Evolutionary conservation across 2,888 invertebrate genomes (phyloP).

Genomic region (Dryococelus australis): DNA sequence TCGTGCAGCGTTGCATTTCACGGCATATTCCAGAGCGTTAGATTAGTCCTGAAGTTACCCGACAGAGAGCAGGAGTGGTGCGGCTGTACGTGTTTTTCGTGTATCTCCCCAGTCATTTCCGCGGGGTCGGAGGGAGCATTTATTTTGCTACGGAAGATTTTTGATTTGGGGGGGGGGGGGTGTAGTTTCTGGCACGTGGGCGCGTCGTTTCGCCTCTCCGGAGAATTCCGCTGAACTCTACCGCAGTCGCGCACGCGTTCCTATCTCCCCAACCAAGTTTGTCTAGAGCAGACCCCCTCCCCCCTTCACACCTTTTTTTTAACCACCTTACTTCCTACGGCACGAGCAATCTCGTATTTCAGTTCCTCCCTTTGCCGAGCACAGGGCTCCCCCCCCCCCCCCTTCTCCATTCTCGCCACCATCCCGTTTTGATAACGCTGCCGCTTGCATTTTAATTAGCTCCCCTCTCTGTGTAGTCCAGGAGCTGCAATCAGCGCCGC

Average conservation of each 20-base stretch:
- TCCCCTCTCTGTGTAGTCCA: background rate
- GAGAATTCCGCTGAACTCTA: background rate
- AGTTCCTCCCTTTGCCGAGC: background rate
- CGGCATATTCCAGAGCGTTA: no score
- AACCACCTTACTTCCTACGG: background rate
- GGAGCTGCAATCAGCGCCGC: background rate
- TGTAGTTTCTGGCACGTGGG: background rate
- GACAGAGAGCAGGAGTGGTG: no score
- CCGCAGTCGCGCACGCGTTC: background rate
- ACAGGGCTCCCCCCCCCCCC: background rate
- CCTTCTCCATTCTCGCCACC: no score
- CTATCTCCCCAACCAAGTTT: background rate
- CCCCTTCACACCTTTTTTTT: background rate
- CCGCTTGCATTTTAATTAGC: slow-evolving; percentile 3
- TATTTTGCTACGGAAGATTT: no score
- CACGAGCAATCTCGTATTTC: background rate
- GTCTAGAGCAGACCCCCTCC: background rate
- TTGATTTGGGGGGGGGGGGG: background rate
- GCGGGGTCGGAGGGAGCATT: no score
- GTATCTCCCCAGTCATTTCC: no score
- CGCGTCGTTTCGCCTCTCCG: background rate
- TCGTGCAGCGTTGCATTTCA: no score
- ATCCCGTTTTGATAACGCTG: background rate
- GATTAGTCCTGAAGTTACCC: no score
- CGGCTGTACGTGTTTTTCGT: no score